Percentiles rank a stretch among this genome's conserved stretches.
These are phyloP conservation scores for Parauchenoglanis ngamensis DNA, from an alignment of 2,797 vertebrate species.

Conservation along the genomic window DNA sequence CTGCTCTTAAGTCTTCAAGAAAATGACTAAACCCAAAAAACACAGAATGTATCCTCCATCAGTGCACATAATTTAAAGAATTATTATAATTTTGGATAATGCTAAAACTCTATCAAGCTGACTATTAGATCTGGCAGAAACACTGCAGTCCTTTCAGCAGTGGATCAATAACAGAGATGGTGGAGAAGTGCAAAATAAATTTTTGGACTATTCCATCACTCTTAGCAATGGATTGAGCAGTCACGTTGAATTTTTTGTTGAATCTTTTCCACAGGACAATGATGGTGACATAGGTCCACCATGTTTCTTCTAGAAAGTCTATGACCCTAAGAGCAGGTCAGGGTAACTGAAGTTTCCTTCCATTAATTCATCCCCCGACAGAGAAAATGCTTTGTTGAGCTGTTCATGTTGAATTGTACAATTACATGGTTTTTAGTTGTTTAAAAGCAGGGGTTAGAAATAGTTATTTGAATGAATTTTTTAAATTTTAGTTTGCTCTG, in stretches of 20 bases:
- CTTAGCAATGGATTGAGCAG: constrained; percentile 47
- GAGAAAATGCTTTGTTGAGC: constrained; percentile 15
- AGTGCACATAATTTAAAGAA: not conserved
- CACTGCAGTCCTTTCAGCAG: not conserved
- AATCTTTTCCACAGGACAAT: constrained; percentile 58
- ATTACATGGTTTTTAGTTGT: not conserved
- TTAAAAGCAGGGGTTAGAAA: not conserved
- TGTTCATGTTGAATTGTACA: not conserved
- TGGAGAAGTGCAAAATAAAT: not conserved
- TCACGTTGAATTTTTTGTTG: constrained; percentile 60
- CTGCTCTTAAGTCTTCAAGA: not conserved
- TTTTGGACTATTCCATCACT: constrained; percentile 50
- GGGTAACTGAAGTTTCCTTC: constrained; percentile 60
- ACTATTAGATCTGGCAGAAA: not conserved
- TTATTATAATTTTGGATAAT: not conserved
- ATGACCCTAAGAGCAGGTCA: constrained; percentile 34
- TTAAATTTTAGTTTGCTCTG: not conserved
- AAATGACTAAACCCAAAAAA: not conserved
- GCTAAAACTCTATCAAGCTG: not conserved
- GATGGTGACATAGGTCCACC: constrained; percentile 29
- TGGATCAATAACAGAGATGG: not conserved
- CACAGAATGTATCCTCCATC: not conserved
- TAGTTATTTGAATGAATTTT: too few species aligned
- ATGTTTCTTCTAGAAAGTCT: constrained; percentile 54
- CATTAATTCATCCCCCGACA: constrained; percentile 66